Percentiles rank a stretch among this genome's conserved stretches.
Conservation (phyloP, 92 coral and sea anemone species). For the Diadumene lineata region DNA sequence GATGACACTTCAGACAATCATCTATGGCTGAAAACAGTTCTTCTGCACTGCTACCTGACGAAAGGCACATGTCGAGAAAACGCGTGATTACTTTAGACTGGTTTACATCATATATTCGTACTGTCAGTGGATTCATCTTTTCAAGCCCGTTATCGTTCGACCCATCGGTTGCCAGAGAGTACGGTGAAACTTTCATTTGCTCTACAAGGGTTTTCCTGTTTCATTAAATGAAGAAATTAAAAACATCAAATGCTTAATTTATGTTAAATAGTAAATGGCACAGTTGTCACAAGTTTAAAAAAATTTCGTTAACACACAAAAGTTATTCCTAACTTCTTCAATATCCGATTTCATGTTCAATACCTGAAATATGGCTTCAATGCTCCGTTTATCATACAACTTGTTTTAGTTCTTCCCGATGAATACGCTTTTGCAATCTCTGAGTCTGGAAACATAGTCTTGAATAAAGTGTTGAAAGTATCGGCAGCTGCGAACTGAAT, state of each 20-base stretch:
- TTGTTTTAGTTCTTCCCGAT: too few species aligned
- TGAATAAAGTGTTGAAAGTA: conserved; percentile 51
- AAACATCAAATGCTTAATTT: too few species aligned
- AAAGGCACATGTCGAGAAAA: conserved; percentile 54
- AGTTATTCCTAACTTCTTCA: too few species aligned
- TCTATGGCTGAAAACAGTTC: conserved; percentile 30
- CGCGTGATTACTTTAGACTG: conserved; percentile 32
- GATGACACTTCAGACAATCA: conserved; percentile 13
- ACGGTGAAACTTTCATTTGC: conserved; percentile 33
- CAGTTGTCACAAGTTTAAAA: too few species aligned
- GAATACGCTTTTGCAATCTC: too few species aligned
- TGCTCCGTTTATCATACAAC: conserved; percentile 55
- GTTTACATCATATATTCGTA: conserved; percentile 43
- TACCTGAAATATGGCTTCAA: too few species aligned
- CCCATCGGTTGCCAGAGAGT: conserved; percentile 47
- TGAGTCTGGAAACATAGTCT: conserved; percentile 61
- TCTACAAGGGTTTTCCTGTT: conserved; percentile 35
- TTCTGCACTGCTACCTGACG: conserved; percentile 46
- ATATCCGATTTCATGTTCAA: too few species aligned
- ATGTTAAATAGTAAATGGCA: too few species aligned
- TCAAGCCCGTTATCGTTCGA: conserved; percentile 43
- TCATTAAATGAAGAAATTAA: not conserved
- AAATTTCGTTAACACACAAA: too few species aligned
- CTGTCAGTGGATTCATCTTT: conserved; percentile 55
- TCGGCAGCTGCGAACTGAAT: conserved; percentile 67